Conservation (phyloP, 2,888 invertebrate genomes). For the Nomada goodeniana region DNA sequence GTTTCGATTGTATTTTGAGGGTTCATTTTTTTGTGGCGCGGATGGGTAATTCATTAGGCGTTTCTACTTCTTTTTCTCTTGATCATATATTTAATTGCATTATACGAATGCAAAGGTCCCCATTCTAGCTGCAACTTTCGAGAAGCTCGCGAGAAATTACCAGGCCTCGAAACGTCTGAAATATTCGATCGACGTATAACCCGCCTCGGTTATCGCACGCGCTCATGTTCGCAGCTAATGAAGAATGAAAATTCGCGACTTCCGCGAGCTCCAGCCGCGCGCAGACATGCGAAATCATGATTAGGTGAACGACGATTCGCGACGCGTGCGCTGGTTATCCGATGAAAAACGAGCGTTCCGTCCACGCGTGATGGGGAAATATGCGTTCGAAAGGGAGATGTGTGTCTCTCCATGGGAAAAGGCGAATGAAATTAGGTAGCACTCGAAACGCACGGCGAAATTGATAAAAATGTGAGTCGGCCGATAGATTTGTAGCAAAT, state of each 20-base stretch:
- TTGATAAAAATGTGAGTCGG: background rate
- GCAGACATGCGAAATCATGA: constrained; percentile 65
- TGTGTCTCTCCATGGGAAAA: background rate
- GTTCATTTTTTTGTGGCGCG: background rate
- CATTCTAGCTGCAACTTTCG: no score
- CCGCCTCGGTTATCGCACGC: constrained; percentile 12
- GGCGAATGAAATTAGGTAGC: background rate
- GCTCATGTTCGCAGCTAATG: constrained; percentile 46
- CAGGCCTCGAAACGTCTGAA: background rate
- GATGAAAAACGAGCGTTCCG: constrained; percentile 41
- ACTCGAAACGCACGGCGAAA: background rate
- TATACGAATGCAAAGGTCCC: no score
- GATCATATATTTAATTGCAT: no score
- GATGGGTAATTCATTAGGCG: background rate
- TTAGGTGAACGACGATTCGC: constrained; percentile 54
- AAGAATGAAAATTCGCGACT: constrained; percentile 71
- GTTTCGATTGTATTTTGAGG: background rate
- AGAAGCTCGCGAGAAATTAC: background rate
- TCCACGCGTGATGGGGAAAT: constrained; percentile 25
- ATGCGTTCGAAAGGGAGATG: constrained; percentile 21
- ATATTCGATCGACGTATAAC: constrained; percentile 36
- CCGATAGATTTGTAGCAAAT: background rate
- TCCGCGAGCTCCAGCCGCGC: constrained; percentile 58
- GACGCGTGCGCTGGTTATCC: constrained; percentile 28
- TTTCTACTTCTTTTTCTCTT: no score